These are phyloP conservation scores for Nasonia vitripennis DNA, from an alignment of 1,140 invertebrate genomes.

Conservation along the genomic window DNA sequence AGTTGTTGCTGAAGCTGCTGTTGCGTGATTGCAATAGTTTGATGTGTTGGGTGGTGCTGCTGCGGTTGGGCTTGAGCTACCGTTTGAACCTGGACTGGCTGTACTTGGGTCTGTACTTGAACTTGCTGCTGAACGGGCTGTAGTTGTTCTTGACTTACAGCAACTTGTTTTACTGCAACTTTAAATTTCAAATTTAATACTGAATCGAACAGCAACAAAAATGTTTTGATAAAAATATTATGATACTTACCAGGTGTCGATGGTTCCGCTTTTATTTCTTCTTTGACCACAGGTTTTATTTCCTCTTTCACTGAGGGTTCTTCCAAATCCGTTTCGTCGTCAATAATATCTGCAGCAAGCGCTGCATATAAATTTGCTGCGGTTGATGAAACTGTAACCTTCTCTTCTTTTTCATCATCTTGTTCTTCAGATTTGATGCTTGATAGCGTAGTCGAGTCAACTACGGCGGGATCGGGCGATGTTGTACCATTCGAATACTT, in stretches of 20 bases:
- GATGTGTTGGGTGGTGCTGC: slow-evolving; percentile 59
- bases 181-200: slow-evolving; percentile 32
- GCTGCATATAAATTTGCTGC: slow-evolving; percentile 83
- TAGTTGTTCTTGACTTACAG: slow-evolving; percentile 55
- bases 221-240: neutral
- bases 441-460: slow-evolving; percentile 70
- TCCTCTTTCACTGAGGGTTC: slow-evolving; percentile 63
- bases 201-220: neutral
- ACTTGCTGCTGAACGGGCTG: slow-evolving; percentile 59
- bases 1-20: slow-evolving; percentile 64
- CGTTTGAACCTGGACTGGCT: slow-evolving; percentile 13
- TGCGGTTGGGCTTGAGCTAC: slow-evolving; percentile 49
- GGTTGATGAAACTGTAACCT: slow-evolving; percentile 80
- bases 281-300: slow-evolving; percentile 62
- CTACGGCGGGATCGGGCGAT: slow-evolving; percentile 67
- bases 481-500: slow-evolving; percentile 76
- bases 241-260: slow-evolving; percentile 28
- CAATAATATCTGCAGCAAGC: slow-evolving; percentile 82
- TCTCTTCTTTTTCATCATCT: slow-evolving; percentile 73
- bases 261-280: slow-evolving; percentile 54
- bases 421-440: slow-evolving; percentile 72
- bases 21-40: slow-evolving; percentile 59
- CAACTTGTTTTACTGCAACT: slow-evolving; percentile 7
- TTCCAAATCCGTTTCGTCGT: slow-evolving; percentile 80
- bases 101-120: neutral